Conservation (phyloP, 2,797 vertebrate genomes). For the Phalloptychus januarius region DNA sequence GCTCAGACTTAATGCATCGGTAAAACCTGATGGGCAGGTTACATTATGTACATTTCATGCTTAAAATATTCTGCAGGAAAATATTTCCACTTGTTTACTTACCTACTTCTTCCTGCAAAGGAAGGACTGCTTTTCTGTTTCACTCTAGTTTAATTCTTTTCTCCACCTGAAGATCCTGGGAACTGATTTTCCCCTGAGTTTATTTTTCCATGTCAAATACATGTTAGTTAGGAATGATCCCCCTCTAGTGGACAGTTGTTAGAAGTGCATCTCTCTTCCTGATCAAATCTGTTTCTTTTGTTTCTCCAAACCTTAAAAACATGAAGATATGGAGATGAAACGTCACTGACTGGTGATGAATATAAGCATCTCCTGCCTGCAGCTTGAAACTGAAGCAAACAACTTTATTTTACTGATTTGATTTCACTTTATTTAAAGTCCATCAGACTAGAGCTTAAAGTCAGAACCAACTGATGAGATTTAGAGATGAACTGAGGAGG, state of each 20-base stretch:
- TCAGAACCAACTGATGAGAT: not conserved
- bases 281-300: not conserved
- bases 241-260: not conserved
- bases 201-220: not conserved
- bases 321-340: not conserved
- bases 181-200: not conserved
- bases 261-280: no score
- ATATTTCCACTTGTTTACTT: not conserved
- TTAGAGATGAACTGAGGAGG: not conserved
- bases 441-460: no score
- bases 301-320: not conserved
- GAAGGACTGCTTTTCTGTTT: no score
- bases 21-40: no score
- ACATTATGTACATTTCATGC: not conserved
- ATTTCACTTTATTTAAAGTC: not conserved
- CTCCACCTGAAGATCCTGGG: not conserved
- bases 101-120: no score
- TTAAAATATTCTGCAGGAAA: not conserved
- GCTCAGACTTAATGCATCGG: not conserved
- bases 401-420: no score
- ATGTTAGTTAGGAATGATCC: not conserved
- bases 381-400: not conserved
- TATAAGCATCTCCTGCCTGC: not conserved
- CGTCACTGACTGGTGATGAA: not conserved
- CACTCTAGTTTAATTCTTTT: no score